Evolutionary conservation across 2,888 invertebrate genomes (phyloP), one percentile per base, ranked within the genome.

Genomic region (Spisula solida): DNA sequence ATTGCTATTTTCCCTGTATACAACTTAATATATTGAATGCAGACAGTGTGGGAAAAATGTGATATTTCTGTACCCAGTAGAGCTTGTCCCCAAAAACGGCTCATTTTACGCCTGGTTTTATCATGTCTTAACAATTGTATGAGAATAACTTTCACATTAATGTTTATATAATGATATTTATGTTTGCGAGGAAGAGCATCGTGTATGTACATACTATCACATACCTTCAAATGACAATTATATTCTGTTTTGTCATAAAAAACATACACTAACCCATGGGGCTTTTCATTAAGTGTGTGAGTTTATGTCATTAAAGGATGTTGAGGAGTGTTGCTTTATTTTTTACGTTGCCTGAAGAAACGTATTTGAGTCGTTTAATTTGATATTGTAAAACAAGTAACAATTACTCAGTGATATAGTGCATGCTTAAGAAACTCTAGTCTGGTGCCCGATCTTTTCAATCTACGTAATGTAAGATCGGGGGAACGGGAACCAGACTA

Each of bases 81-180:
- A 75, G 75, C 75, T 4, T 75, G 18, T 16, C 75, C 29, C 16
- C 18, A 31, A 75, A 75, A 75, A 75, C 75, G 29, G 31, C 34
- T 75, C 75, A 34, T 75, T 75, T 75, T 34, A 75, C 75, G 75
- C 75, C n/a, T 31, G 18, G 31, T 29, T 75, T 31, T 75, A 75
- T 34, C 75, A 12, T 75, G 18, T 75, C 75, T 75, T 34, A 10
- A 75, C 75, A 8, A 75, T 75, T 18, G 75, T 75, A 5, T 12
- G 75, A 31, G 75, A 75, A 25, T 75, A 29, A 75, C 29, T 75
- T 75, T 75, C 75, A 75, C 75, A 75, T 75, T 75, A 75, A 75
- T 18, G 34, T 75, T 75, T 34, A 75, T 75, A 31, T 75, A 75
- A 75, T 75, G 75, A 34, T 75, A 18, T 75, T 75, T 75, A 75